Conservation (phyloP, 2,113 vertebrate species). For the Meleagris gallopavo region DNA sequence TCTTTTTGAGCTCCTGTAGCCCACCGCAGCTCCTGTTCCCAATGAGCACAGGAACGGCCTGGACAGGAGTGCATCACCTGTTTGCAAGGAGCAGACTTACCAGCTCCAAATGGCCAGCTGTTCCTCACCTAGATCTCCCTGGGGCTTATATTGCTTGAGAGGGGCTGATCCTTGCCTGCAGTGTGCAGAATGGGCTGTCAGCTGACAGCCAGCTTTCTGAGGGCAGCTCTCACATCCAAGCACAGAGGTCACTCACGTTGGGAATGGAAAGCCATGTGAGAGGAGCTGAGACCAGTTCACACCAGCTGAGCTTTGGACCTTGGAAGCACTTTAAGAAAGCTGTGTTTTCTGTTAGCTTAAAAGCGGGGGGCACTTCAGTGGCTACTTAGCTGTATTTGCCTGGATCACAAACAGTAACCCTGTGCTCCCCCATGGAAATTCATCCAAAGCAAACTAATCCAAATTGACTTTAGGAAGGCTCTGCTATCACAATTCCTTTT, state of each 20-base stretch:
- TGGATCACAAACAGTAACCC: background rate
- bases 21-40: background rate
- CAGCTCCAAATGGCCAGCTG: background rate
- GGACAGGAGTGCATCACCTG: background rate
- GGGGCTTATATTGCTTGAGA: background rate
- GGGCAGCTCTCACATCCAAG: background rate
- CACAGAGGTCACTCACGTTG: accelerated
- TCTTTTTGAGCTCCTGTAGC: background rate
- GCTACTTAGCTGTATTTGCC: background rate
- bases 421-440: background rate
- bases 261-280: background rate
- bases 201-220: background rate
- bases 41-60: background rate
- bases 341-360: background rate
- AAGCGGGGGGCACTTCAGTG: background rate
- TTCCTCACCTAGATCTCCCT: background rate
- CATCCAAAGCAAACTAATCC: background rate
- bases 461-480: background rate
- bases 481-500: background rate
- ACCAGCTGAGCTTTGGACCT: background rate
- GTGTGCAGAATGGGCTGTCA: background rate
- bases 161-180: background rate
- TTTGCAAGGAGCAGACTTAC: background rate
- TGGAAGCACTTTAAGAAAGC: background rate
- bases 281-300: background rate